Base-by-base conservation (phyloP, 2,797 vertebrate genomes). In the Catharus ustulatus region DNA sequence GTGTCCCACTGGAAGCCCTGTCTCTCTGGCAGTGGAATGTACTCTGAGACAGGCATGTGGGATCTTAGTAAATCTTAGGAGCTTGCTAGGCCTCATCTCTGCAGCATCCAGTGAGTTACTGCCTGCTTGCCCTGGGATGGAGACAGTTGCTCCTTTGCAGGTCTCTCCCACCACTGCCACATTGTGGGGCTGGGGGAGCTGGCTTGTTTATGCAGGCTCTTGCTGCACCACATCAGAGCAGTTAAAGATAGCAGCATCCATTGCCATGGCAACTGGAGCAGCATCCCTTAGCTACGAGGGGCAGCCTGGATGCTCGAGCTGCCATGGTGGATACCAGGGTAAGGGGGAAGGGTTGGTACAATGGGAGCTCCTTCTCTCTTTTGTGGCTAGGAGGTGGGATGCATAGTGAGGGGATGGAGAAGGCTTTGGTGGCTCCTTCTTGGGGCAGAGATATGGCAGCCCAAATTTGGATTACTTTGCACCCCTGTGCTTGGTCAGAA, bases 251-350 rank as follows among this genome's bases (percentile, higher is more conserved):
- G 94, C 87, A 94, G 87, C 68, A 92, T 90, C 73, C 55, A 84
- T 95, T 96, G 82, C 96, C 66, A 96, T 96, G 82, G 95, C 89
- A 97, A 95, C 94, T 73, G 55, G 62, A 94, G 54, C 93, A 82
- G 76, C 89, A 92, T 96, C 94, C 86, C 81, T 97, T 62, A 46
- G 84, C 58, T 92, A 30, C 0, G 1, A 85, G 78, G 89, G 90
- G 89, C 82, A 87, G 81, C 71, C 62, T 87, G 73, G 73, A 46
- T 68, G 58, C 38, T 92, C 0, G 0, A 52, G 58, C 51, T 88
- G 77, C 86, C 42, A 34, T 92, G 81, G 26, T 80, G 79, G 84
- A 69, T 93, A 38, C 40, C 55, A 81, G 59, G 68, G 27, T 63
- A 66, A 71, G 67, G 42, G 46, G 24, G 30, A 82, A 62, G 1